phyloP scores from a whole-genome alignment of 2,113 vertebrate genomes.

The Chamaetylas fuelleborni region DNA sequence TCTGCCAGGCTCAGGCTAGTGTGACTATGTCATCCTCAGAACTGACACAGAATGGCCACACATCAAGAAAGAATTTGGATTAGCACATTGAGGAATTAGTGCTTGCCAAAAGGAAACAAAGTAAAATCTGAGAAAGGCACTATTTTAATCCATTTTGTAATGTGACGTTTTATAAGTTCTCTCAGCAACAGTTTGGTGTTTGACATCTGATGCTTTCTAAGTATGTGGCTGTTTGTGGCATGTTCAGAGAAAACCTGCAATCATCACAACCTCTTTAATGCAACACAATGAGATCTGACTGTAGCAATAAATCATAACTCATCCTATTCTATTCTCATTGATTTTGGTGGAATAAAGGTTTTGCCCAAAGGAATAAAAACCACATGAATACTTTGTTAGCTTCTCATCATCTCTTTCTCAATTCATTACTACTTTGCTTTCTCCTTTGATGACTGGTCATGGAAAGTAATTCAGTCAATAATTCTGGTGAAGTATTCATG shows the following conservation, averaged over 20 bases:
- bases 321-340: constrained; percentile 34
- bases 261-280: neutral
- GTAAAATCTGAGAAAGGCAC: neutral
- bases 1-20: neutral
- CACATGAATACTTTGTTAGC: neutral
- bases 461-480: constrained; percentile 10
- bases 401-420: constrained; percentile 40
- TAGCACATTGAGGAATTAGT: neutral
- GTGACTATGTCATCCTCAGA: neutral
- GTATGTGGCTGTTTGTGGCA: neutral
- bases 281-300: constrained; percentile 38
- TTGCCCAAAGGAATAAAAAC: constrained; percentile 36
- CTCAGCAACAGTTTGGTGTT: constrained; percentile 6
- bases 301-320: constrained; percentile 55
- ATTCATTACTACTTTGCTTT: constrained; percentile 13
- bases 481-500: neutral
- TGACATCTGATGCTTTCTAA: constrained; percentile 27
- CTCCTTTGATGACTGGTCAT: neutral
- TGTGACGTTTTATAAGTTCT: neutral
- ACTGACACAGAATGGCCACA: neutral
- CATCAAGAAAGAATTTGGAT: neutral
- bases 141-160: neutral
- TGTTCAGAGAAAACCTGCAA: constrained; percentile 8
- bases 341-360: constrained; percentile 24
- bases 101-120: neutral